Base-by-base conservation (phyloP, 2,888 invertebrate genomes). In the Bombylius discolor region DNA sequence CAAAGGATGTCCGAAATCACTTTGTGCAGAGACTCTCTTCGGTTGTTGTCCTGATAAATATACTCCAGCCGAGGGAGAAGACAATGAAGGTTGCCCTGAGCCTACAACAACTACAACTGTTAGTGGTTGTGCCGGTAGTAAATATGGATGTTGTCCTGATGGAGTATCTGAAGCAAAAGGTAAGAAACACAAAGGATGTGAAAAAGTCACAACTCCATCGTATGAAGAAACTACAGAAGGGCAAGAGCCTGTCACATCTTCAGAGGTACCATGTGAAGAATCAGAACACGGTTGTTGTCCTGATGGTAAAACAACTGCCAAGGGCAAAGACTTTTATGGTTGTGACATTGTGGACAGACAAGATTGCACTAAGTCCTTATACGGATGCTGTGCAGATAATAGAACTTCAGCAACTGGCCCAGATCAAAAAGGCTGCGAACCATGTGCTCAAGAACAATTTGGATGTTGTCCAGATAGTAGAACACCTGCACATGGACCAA, bases 401-500 rank as follows among this genome's bases (percentile, higher is more conserved):
- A 73, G 75, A 39, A 82, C 80, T 0, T 47, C 67, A 78, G 88
- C 89, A 60, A 71, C 75, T 62, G 90, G 92, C 12, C 79, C 81
- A 7, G 77, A 83, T 55, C 76, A 79, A 62, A 80, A 84, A 68
- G 94, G 92, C 5, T 96, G 96, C 68, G 76, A 81, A 60, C 75
- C 80, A 0, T 91, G 91, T 69, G 78, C 80, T 34, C 77, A 78
- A 3, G 81, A 84, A 36, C 77, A 79, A 1, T 87, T 82, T 69
- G 95, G 96, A 5, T 97, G 97, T 69, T 97, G 97, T 66, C 81
- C 82, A 3, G 95, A 97, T 68, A 82, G 82, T 4, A 73, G 81
- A 63, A 91, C 90, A 0, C 83, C 91, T 0, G 90, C 96, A 4
- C 89, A 91, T 66, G 97, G 96, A 4, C 82, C 83, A 0, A 82